Base-by-base conservation (phyloP, 1,140 invertebrate species). In the Ladona fulva region DNA sequence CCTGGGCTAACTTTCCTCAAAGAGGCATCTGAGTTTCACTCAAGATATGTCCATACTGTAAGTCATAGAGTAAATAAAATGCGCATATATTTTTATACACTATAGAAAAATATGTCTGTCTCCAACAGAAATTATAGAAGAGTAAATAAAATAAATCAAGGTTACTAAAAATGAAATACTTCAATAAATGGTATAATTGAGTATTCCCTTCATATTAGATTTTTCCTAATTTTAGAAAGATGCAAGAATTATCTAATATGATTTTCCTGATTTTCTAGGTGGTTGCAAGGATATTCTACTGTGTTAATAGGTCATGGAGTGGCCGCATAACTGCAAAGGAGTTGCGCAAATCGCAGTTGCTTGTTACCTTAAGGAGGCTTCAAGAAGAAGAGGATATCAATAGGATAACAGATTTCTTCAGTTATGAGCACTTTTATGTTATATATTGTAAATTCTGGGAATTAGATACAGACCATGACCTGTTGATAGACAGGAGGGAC, bases 371-470 rank as follows among this genome's bases (percentile, higher is more conserved):
- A 77, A 90, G 91, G 80, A 82, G 94, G 25, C 87, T 95, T 42
- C 93, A 95, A 84, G 92, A 95, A 79, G 96, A 98, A 84, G 95
- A 97, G 81, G 97, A 99, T 83, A 99, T 99, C 81, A 99, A 99
- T 87, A 93, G 94, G 82, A 93, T 99, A 74, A 98, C 96, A 79
- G 95, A 97, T 81, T 99, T 94, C 85, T 99, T 99, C 87, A 98
- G 96, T 83, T 99, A 99, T 85, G 97, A 99, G 86, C 98, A 99
- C 87, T 99, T 99, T 86, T 99, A 99, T 87, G 98, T 99, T 25
- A 99, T 99, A 83, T 99, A 99, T 85, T 99, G 98, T 87, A 99
- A 99, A 87, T 99, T 99, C 86, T 99, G 98, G 98, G 98, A 99
- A 86, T 86, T 99, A 80, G 98, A 99, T 86, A 91, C 95, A 79